Evolutionary conservation across 2,113 vertebrate species (phyloP), one percentile per base, ranked within the genome.

Genomic region (Pseudorasbora parva): DNA sequence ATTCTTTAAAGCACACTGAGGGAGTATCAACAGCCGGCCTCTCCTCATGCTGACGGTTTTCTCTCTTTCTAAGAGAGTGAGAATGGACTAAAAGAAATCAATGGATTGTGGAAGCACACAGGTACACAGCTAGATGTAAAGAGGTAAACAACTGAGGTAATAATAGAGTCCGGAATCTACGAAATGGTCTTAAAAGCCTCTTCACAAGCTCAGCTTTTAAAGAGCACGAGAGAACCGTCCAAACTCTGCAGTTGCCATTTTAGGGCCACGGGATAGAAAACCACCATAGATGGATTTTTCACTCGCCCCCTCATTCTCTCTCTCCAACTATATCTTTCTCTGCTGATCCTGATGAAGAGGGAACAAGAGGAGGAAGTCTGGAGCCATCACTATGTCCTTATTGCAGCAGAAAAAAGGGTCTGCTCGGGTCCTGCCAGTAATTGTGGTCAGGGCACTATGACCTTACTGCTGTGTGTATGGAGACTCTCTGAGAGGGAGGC

Each of bases 371-470:
- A 87, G 88, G 89, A 86, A 87, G 91, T 89, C 83, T 92, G 91
- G 92, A 92, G 85, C 82, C 79, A 84, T 84, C 82, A 86, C 86
- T 82, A 87, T 87, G 90, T 91, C 89, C 90, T 92, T 90, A 93
- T 72, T 88, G 90, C 89, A 62, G 89, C 88, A 88, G 86, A 90
- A 91, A 88, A n/a, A 92, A 92, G 83, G 68, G 47, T 68, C 88
- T 37, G 87, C 91, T 93, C 88, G 89, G 91, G 92, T 89, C 66
- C 85, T 83, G 87, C 74, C 85, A 82, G 87, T 91, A 92, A 94
- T 92, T 92, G 90, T 89, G 92, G 93, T 93, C 85, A 33, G 88
- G 88, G 89, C 91, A 88, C 89, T 85, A 64, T 91, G 92, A 94
- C 94, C 93, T 85, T 89, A 85, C 87, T 90, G 81, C 33, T 89